Evolutionary conservation across 2,888 invertebrate genomes (phyloP).

Genomic region (Andrena haemorrhoa): DNA sequence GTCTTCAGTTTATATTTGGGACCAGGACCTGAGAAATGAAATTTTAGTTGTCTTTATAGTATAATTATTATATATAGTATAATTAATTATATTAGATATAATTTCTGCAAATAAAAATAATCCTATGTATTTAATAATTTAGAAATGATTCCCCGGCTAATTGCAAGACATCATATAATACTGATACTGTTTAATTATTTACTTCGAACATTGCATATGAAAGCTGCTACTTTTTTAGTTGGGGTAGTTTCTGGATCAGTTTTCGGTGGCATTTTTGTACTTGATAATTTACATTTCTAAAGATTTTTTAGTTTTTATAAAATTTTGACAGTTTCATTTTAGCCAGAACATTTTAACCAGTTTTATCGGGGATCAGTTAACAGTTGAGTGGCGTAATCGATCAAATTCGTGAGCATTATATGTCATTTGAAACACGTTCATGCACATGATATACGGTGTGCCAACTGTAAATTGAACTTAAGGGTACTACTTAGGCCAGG

Average conservation of each 20-base stretch:
- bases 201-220: constrained; percentile 43
- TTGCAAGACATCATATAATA: background rate
- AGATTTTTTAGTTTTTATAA: constrained; percentile 5
- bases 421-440: background rate
- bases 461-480: too few relatives aligned
- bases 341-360: constrained; percentile 32
- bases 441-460: background rate
- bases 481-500: too few relatives aligned
- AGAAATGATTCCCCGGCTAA: background rate
- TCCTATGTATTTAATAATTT: background rate
- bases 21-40: constrained; percentile 85
- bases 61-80: background rate
- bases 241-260: background rate
- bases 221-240: background rate
- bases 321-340: constrained; percentile 22
- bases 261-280: constrained; percentile 54
- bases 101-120: background rate
- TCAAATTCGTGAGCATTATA: constrained; percentile 12
- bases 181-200: constrained; percentile 23
- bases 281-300: constrained; percentile 51
- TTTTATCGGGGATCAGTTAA: constrained; percentile 6
- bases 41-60: background rate
- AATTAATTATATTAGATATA: background rate
- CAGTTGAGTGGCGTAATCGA: constrained; percentile 22
- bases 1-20: constrained; percentile 88